Conservation (phyloP, 2,797 vertebrate species). For the Enteromius paludinosus region DNA sequence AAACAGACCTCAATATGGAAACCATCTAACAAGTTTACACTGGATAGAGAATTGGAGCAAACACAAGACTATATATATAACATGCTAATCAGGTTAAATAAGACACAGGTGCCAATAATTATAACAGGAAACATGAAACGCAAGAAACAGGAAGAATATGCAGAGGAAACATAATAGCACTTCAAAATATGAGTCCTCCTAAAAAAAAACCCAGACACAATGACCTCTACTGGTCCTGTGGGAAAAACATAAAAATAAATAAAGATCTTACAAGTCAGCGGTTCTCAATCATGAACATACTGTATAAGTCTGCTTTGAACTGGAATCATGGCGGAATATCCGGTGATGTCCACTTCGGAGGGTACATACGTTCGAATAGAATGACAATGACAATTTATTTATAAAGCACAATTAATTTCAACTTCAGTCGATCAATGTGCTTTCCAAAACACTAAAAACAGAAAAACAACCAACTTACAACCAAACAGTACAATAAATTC, state of each 20-base stretch:
- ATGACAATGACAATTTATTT: no score
- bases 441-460: no score
- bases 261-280: no score
- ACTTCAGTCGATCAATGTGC: no score
- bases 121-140: background rate
- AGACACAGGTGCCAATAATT: slow-evolving; percentile 21
- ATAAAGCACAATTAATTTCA: no score
- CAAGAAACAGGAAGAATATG: background rate
- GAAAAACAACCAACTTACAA: no score
- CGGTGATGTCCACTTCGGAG: no score
- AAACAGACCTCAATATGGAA: slow-evolving; percentile 27
- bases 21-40: slow-evolving; percentile 15
- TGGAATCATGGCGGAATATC: no score
- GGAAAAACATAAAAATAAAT: background rate
- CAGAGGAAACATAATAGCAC: background rate
- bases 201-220: background rate
- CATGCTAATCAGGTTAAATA: slow-evolving; percentile 17
- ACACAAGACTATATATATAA: slow-evolving; percentile 10
- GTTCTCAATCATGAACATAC: no score
- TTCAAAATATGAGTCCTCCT: slow-evolving; percentile 14
- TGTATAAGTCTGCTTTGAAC: no score
- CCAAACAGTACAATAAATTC: no score
- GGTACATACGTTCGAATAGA: no score
- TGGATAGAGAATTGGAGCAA: background rate
- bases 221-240: background rate